Conservation (phyloP, 2,113 vertebrate genomes). For the Notarius lentiginosus region DNA sequence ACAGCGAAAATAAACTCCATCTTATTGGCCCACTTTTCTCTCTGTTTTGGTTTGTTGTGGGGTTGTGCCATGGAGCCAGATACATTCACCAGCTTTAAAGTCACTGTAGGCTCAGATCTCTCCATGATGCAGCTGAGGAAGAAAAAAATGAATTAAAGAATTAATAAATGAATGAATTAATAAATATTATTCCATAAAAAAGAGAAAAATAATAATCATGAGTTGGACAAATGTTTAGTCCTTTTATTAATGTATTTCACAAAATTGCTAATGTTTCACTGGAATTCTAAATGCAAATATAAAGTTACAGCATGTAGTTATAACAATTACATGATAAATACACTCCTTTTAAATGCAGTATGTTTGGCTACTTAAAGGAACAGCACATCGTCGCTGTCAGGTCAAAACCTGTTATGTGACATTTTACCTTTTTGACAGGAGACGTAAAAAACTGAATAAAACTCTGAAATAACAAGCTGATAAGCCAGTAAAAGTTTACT, state of each 20-base stretch:
- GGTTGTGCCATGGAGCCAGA: slow-evolving; percentile 9
- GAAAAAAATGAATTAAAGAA: not conserved
- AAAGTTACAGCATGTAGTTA: not conserved
- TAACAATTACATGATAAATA: not conserved
- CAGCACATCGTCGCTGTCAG: too few species aligned
- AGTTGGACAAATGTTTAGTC: not conserved
- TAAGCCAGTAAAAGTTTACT: too few species aligned
- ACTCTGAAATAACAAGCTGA: too few species aligned
- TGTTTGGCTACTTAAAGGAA: not conserved
- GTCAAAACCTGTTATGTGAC: too few species aligned
- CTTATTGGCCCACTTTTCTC: slow-evolving; percentile 71
- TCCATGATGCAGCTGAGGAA: slow-evolving; percentile 51
- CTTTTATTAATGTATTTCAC: not conserved
- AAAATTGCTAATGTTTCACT: not conserved
- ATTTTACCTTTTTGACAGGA: too few species aligned
- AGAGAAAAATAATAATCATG: not conserved
- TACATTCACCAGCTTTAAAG: slow-evolving; percentile 39
- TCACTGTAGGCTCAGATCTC: slow-evolving; percentile 30
- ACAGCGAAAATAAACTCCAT: slow-evolving; percentile 70
- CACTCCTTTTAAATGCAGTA: not conserved
- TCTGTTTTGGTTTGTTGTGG: slow-evolving; percentile 55
- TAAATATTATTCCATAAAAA: not conserved
- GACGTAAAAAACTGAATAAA: too few species aligned
- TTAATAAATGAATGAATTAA: not conserved
- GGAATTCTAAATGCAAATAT: not conserved